Evolutionary conservation across 2,888 invertebrate genomes (phyloP), one percentile per base, ranked within the genome.

Genomic region (Pemphredon lugubris): DNA sequence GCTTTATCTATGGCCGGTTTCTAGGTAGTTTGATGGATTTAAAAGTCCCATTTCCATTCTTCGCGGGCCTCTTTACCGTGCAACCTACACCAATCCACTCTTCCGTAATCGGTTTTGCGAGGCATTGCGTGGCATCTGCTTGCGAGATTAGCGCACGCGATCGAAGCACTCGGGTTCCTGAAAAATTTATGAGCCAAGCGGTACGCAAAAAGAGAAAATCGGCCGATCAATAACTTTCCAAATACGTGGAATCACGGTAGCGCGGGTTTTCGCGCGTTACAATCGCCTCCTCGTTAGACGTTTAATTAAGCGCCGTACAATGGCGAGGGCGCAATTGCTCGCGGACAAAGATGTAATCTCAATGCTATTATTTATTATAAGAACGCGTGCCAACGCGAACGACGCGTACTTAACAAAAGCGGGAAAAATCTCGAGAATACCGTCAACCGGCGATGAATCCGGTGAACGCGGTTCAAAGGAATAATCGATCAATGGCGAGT

Each of bases 51-150:
- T 77, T 78, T 83, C 69, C 59, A 67, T 78, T 73, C 67, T 79
- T 40, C 51, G 55, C 51, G 50, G 70, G 72, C 68, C 79, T 78
- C 82, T 80, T 79, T 75, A 75, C 67, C 66, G 70, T 54, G 72
- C 59, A 39, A 53, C 57, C 63, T 73, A 79, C 75, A 68, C 63
- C 57, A 57, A 75, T 65, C 64, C 65, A 20, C 50, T 48, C 60
- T 51, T 53, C 55, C 59, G 82, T 84, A 81, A 83, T 80, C 72
- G 73, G 72, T 76, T 78, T 80, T 78, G 73, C 76, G 61, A 78
- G 58, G 61, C 78, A 82, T 81, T 67, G 78, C 79, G 75, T 68
- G 81, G 83, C 82, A 80, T 84, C 83, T 83, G 83, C 80, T 79
- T 65, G 79, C 77, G 71, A 82, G 84, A 84, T 83, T 83, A 84